Percentiles rank a stretch among this genome's conserved stretches.
Evolutionary conservation across 2,113 vertebrate species (phyloP).

Genomic region (Capreolus pygargus): DNA sequence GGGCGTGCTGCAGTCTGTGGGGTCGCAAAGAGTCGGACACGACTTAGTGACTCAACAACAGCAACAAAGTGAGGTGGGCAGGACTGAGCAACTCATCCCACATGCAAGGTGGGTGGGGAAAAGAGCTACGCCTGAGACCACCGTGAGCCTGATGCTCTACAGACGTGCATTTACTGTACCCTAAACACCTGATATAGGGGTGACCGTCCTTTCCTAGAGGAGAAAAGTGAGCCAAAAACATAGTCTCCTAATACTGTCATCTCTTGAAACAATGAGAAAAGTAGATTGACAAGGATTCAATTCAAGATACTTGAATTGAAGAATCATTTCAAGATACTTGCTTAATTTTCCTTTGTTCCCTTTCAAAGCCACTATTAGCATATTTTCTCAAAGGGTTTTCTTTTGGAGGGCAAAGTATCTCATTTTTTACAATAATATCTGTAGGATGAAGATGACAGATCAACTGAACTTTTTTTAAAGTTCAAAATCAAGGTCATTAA

Average conservation of each 20-base stretch:
- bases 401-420: background rate
- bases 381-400: background rate
- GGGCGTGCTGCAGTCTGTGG: background rate
- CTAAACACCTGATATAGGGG: background rate
- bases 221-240: background rate
- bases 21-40: accelerated
- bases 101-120: background rate
- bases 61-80: background rate
- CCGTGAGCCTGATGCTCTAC: accelerated
- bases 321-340: background rate
- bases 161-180: background rate
- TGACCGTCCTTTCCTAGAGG: background rate
- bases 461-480: conserved; percentile 71
- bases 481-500: conserved; percentile 64
- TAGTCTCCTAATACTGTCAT: background rate
- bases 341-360: background rate
- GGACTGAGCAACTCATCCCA: background rate
- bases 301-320: background rate
- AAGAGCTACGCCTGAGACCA: background rate
- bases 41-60: background rate
- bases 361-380: background rate
- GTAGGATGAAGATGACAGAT: conserved; percentile 68
- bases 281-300: background rate
- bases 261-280: background rate
- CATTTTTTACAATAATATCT: conserved; percentile 15